These are phyloP conservation scores for Galerucella calmariensis DNA, from an alignment of 2,888 invertebrate genomes.

Conservation along the genomic window DNA sequence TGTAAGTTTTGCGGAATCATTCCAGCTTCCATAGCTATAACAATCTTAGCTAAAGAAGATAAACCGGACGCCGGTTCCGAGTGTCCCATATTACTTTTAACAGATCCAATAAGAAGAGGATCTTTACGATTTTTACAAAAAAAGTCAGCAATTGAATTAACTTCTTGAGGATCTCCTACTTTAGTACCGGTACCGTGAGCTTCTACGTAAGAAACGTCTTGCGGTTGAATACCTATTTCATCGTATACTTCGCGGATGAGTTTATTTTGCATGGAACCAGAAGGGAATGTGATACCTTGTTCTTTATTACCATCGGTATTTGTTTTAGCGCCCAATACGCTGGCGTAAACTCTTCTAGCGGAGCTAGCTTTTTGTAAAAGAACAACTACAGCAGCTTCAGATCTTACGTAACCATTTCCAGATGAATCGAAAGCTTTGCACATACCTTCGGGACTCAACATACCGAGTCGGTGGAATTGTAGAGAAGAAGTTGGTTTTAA, in stretches of 20 bases:
- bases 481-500: slow-evolving; percentile 91
- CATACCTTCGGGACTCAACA: slow-evolving; percentile 88
- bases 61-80: slow-evolving; percentile 94
- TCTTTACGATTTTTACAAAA: slow-evolving; percentile 84
- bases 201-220: slow-evolving; percentile 90
- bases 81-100: slow-evolving; percentile 99
- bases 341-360: slow-evolving; percentile 86
- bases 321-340: slow-evolving; percentile 86
- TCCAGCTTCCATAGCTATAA: slow-evolving; percentile 93
- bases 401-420: slow-evolving; percentile 90
- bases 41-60: slow-evolving; percentile 89
- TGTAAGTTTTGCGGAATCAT: slow-evolving; percentile 93
- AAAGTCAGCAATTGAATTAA: slow-evolving; percentile 91
- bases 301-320: slow-evolving; percentile 95
- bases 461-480: slow-evolving; percentile 92
- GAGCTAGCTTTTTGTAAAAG: slow-evolving; percentile 82
- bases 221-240: slow-evolving; percentile 84
- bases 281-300: slow-evolving; percentile 82
- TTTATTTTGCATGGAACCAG: slow-evolving; percentile 82
- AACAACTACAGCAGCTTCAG: slow-evolving; percentile 74
- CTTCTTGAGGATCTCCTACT: slow-evolving; percentile 97
- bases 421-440: slow-evolving; percentile 95
- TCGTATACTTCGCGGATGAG: slow-evolving; percentile 88
- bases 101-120: slow-evolving; percentile 92
- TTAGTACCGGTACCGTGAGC: slow-evolving; percentile 99